Evolutionary conservation across 2,888 invertebrate species (phyloP), one percentile per base, ranked within the genome.

Genomic region (Scaptomyza reducta): DNA sequence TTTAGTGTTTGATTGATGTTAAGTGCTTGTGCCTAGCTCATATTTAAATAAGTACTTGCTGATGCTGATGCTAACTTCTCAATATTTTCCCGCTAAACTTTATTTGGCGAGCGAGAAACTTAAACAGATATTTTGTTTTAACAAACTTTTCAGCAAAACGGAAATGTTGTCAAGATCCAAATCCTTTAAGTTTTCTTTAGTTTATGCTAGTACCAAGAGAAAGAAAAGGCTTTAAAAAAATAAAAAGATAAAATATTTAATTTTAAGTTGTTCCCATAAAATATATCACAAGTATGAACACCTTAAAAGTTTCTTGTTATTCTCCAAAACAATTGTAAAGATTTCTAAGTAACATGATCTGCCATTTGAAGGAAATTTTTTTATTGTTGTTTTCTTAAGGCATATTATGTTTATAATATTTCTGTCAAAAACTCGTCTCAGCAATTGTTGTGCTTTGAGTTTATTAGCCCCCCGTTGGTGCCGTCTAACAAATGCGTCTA

Each of bases 1-100:
- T 87, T 85, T 85, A 82, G 80, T 74, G 79, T 81, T 87, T 90
- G 89, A 90, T 88, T 90, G 90, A 90, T 90, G 89, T 83, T 88
- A 90, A 90, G 90, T 90, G 85, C 69, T 74, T 55, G 58, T 58
- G 38, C 74, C 61, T 41, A 44, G 60, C 56, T 72, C 74, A 61
- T 73, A 65, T 75, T 64, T 57, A 68, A 44, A 38, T 54, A 51
- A 44, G 44, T 59, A 47, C 58, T 73, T 47, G 46, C 54, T 50
- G 46, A 57, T 50, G 74, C 69, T 22, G 33, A 51, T 47, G 13
- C 31, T n/a, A n/a, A 29, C 33, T 58, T 61, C 70, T 70, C 57
- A 74, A 75, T 75, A 69, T 56, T 56, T 74, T 65, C 56, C n/a
- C 29, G 45, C 31, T 22, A 22, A 22, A 22, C 22, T 22, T 22